phyloP scores from a whole-genome alignment of 2,888 invertebrate genomes.

The Eueremaeus valkanovi region DNA sequence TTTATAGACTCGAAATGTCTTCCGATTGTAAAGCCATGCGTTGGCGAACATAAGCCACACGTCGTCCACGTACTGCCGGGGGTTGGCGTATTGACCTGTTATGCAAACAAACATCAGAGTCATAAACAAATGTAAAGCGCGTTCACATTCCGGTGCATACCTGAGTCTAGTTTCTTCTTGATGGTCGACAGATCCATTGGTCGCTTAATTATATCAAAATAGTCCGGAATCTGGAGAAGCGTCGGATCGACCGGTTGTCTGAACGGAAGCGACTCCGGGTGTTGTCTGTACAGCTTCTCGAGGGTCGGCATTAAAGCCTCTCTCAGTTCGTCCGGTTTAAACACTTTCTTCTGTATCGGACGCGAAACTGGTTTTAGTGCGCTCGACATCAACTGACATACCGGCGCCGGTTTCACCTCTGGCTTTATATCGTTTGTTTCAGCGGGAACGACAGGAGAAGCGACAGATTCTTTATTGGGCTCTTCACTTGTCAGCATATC shows the following conservation, averaged over 20 bases:
- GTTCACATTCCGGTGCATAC: too few species aligned
- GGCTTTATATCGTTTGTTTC: slow-evolving; percentile 53
- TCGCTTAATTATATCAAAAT: slow-evolving; percentile 90
- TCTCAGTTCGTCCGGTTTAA: slow-evolving; percentile 87
- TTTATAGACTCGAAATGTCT: slow-evolving; percentile 95
- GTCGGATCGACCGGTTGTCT: slow-evolving; percentile 94
- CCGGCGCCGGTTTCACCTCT: slow-evolving; percentile 15
- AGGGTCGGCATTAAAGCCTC: slow-evolving; percentile 88
- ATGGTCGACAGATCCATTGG: slow-evolving; percentile 98
- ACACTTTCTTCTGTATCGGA: slow-evolving; percentile 58
- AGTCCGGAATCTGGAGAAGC: slow-evolving; percentile 64
- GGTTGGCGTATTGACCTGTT: slow-evolving; percentile 75
- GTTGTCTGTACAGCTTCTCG: slow-evolving; percentile 85
- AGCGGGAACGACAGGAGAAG: slow-evolving; percentile 57
- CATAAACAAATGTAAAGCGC: too few species aligned
- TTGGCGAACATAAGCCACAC: slow-evolving; percentile 99
- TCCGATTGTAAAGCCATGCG: slow-evolving; percentile 98
- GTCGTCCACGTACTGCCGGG: slow-evolving; percentile 99
- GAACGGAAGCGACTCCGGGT: slow-evolving; percentile 95
- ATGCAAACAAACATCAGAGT: not conserved
- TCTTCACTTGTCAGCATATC: slow-evolving; percentile 16
- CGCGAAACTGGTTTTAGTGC: slow-evolving; percentile 39
- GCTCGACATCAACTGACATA: slow-evolving; percentile 37
- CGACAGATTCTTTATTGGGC: slow-evolving; percentile 14
- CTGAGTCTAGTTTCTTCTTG: slow-evolving; percentile 82